These are phyloP conservation scores for Tetraodon nigroviridis DNA, from an alignment of 2,113 vertebrate species.

Conservation along the genomic window DNA sequence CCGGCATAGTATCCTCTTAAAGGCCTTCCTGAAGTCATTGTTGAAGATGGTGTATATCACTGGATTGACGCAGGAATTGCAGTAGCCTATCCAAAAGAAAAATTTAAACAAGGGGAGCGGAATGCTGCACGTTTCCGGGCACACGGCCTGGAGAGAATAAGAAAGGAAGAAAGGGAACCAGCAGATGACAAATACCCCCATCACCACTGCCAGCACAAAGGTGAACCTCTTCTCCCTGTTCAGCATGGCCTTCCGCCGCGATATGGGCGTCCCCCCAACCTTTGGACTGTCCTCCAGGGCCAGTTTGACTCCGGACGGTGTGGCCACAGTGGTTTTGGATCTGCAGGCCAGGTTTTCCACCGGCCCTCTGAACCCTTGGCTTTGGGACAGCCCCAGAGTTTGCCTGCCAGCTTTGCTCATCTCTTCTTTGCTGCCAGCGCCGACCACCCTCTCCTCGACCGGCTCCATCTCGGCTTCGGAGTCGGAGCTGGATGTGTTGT, in stretches of 20 bases:
- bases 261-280: constrained; percentile 43
- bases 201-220: constrained; percentile 85
- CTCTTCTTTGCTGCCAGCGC: not conserved
- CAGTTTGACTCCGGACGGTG: constrained; percentile 62
- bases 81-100: constrained; percentile 83
- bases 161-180: constrained; percentile 94
- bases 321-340: constrained; percentile 66
- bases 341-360: constrained; percentile 27
- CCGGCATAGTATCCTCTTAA: constrained; percentile 72
- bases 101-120: constrained; percentile 73
- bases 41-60: constrained; percentile 84
- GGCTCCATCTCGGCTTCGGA: constrained; percentile 48
- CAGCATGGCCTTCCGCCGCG: constrained; percentile 75
- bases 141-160: constrained; percentile 83
- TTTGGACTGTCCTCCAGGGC: constrained; percentile 45
- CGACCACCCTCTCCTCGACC: not conserved
- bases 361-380: constrained; percentile 29
- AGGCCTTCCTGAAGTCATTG: constrained; percentile 79
- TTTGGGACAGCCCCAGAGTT: not conserved
- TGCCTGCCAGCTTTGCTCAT: not conserved
- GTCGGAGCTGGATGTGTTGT: constrained; percentile 48
- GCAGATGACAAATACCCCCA: constrained; percentile 86
- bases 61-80: constrained; percentile 84
- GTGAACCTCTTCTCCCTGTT: constrained; percentile 87
- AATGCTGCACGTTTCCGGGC: constrained; percentile 73